Conservation (phyloP, 2,113 vertebrate genomes). For the Charadrius vociferus region DNA sequence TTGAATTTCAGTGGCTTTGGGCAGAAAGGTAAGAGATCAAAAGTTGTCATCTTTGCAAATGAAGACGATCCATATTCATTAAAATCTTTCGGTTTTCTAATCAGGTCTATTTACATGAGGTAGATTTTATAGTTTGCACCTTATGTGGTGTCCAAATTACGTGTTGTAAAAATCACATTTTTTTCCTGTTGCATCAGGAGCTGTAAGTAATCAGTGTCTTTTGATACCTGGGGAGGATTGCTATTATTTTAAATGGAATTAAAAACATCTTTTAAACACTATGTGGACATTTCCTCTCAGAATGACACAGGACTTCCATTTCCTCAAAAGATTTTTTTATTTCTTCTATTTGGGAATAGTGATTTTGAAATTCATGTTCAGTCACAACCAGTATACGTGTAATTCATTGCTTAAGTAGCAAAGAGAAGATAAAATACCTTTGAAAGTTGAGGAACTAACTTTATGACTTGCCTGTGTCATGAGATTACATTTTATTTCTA, state of each 20-base stretch:
- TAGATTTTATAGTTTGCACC: background rate
- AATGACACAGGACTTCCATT: background rate
- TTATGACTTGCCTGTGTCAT: background rate
- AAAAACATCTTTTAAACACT: background rate
- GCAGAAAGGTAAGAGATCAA: background rate
- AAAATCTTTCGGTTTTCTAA: background rate
- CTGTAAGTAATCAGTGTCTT: background rate
- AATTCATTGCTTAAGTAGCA: background rate
- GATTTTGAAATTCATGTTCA: background rate
- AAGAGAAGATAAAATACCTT: background rate
- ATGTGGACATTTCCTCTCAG: rapidly evolving
- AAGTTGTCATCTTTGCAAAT: background rate
- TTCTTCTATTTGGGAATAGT: background rate
- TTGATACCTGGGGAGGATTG: background rate
- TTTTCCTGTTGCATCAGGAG: background rate
- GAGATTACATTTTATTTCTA: background rate
- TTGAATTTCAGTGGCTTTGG: background rate
- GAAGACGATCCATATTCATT: background rate
- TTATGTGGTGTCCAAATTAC: background rate
- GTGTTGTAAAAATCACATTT: background rate
- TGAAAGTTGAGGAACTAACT: background rate
- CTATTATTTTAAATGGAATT: background rate
- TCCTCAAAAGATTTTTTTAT: background rate
- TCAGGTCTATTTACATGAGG: background rate
- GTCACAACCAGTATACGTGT: background rate